A percentile compares a stretch with the other conserved stretches of the same genome.
phyloP scores from a whole-genome alignment of 1,140 invertebrate species.

The Drosophila athabasca region DNA sequence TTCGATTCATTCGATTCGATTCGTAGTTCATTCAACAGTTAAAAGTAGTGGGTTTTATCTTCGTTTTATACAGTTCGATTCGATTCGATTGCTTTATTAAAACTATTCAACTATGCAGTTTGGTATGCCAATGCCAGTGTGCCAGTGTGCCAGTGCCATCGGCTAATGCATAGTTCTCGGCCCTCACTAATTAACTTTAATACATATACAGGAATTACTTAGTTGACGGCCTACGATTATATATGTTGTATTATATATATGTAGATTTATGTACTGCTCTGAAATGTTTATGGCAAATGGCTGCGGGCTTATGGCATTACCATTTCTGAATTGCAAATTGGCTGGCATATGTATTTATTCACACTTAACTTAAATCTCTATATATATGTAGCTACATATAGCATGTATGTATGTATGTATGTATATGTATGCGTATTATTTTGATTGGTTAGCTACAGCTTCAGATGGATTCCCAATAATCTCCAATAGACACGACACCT shows the following conservation, averaged over 20 bases:
- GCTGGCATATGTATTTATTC: conserved; percentile 60
- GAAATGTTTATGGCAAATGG: conserved; percentile 43
- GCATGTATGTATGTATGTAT: neutral
- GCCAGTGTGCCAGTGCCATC: conserved; percentile 13
- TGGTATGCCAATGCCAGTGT: conserved; percentile 16
- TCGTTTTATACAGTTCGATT: conserved; percentile 65
- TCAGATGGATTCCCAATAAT: neutral
- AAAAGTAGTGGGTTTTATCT: conserved; percentile 57
- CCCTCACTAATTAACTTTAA: conserved; percentile 69
- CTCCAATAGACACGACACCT: too few relatives aligned
- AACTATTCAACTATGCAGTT: conserved; percentile 48
- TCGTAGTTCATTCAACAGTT: conserved; percentile 52
- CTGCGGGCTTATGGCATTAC: conserved; percentile 49
- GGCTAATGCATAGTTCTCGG: conserved; percentile 39
- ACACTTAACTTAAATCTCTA: conserved; percentile 33
- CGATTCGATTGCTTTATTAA: conserved; percentile 70
- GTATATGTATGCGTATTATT: conserved; percentile 17
- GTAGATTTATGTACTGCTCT: conserved; percentile 23
- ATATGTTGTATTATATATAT: conserved; percentile 17
- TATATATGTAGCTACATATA: neutral
- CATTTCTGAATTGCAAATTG: conserved; percentile 57
- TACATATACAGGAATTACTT: conserved; percentile 66
- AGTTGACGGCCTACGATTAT: conserved; percentile 54
- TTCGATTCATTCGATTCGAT: neutral
- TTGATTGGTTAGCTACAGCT: conserved; percentile 41